Percentiles rank a stretch among this genome's conserved stretches.
These are phyloP conservation scores for Cephonodes hylas DNA, from an alignment of 2,888 invertebrate genomes.

Conservation along the genomic window DNA sequence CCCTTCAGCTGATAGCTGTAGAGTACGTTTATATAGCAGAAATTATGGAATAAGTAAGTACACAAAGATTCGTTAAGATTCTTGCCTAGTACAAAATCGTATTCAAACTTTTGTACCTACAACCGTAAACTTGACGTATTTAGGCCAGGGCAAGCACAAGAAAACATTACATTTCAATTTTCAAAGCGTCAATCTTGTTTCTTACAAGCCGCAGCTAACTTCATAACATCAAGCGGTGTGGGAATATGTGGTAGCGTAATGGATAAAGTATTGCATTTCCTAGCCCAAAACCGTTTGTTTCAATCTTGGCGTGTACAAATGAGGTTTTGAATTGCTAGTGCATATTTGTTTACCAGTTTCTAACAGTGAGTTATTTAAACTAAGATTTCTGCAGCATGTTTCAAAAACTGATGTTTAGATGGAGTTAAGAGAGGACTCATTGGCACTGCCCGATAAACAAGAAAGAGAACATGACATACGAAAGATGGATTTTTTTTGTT, in stretches of 20 bases:
- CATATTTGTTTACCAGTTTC: neutral
- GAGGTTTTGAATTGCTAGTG: neutral
- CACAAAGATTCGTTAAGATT: too few species aligned
- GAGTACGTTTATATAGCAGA: too few species aligned
- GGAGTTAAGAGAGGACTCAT: neutral
- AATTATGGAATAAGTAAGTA: too few species aligned
- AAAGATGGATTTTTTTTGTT: too few species aligned
- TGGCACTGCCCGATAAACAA: too few species aligned
- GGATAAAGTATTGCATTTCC: conserved; percentile 22
- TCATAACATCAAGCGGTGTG: conserved; percentile 29
- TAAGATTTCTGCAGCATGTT: neutral
- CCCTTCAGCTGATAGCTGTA: too few species aligned
- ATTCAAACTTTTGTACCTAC: too few species aligned
- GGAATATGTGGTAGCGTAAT: conserved; percentile 16
- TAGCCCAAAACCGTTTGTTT: conserved; percentile 3
- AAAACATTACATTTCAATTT: neutral
- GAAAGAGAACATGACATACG: too few species aligned
- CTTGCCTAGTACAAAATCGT: too few species aligned
- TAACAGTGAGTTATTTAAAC: neutral
- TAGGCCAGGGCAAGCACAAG: neutral
- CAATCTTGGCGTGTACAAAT: neutral
- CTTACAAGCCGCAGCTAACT: conserved; percentile 21
- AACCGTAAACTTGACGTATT: too few species aligned
- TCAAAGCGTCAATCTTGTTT: neutral
- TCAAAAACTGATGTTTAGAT: neutral